phyloP scores from a whole-genome alignment of 2,888 invertebrate species.

The Napeogenes inachia region DNA sequence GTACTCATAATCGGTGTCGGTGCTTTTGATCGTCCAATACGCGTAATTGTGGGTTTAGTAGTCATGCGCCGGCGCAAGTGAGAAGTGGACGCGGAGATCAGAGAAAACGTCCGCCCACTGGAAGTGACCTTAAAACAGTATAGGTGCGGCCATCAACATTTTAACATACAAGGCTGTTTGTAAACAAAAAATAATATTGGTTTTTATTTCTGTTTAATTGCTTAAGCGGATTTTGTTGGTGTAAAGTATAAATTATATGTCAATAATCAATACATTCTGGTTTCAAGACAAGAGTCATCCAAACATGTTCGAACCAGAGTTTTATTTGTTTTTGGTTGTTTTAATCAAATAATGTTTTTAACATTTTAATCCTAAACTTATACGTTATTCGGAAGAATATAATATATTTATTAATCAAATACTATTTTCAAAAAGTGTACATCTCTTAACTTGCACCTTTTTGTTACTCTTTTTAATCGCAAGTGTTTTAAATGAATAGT shows the following conservation, averaged over 20 bases:
- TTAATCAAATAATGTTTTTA: no score
- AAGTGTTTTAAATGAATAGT: conserved; percentile 74
- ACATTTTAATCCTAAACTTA: no score
- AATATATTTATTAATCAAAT: no score
- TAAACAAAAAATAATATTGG: conserved; percentile 19
- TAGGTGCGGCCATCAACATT: conserved; percentile 30
- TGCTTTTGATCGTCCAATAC: conserved; percentile 72
- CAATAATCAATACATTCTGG: conserved; percentile 14
- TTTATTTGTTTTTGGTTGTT: no score
- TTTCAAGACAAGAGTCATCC: not conserved
- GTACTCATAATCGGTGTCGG: conserved; percentile 56
- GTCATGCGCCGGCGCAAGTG: conserved; percentile 45
- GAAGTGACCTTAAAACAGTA: conserved; percentile 30
- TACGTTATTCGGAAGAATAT: no score
- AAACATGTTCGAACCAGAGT: no score
- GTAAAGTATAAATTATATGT: not conserved
- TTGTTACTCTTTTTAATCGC: conserved; percentile 48
- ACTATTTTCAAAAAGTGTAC: not conserved
- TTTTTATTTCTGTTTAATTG: conserved; percentile 14
- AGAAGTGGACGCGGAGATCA: conserved; percentile 30
- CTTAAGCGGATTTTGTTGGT: conserved; percentile 1
- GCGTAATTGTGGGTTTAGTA: conserved; percentile 74
- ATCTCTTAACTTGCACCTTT: conserved; percentile 37
- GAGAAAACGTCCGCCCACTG: conserved; percentile 34
- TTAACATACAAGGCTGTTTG: conserved; percentile 29